Base-by-base conservation (phyloP, 2,797 vertebrate genomes). In the Babyrousa celebensis region DNA sequence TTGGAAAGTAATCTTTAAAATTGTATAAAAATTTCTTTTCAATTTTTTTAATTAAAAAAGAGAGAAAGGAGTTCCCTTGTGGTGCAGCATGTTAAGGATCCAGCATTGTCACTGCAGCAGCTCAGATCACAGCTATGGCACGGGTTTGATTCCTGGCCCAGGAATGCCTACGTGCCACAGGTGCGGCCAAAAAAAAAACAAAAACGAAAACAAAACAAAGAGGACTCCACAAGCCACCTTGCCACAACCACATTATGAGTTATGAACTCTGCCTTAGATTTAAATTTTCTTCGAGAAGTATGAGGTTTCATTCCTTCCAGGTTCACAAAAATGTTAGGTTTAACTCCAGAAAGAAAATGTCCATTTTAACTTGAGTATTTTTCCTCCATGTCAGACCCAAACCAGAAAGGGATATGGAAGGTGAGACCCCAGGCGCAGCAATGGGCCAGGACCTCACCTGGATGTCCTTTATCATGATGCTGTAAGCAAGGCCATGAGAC, bases 381-480 rank as follows among this genome's bases (percentile, higher is more conserved):
- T 25, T 63, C 29, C 77, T 88, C 71, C 54, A 18, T 4, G 48
- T 14, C 27, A 21, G 36, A 78, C 60, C 60, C 40, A 67, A 75
- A 58, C 23, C 29, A 29, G 68, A 80, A 71, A 77, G 10, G 29
- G 29, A 40, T 5, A 11, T 15, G 29, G 23, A 77, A 68, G 23
- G 32, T 21, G 18, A 67, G 40, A 3, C 12, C 43, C 78, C 17
- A 16, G 23, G 23, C 4, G 0, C 17, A 3, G 71, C 0, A 3
- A 14, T 21, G 48, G 60, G 23, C 0, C 0, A 0, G 65, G 79
- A 23, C 8, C 58, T 97, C 93, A 99, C 98, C 99, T 99, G 99
- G 78, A 99, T 43, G 0, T 99, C 98, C 86, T 98, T 48, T 0
- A 99, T 98, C 98, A 98, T 98, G 97, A 99, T 0, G 12, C 94